phyloP scores from a whole-genome alignment of 1,140 invertebrate species.

The Cyclargus thomasi region DNA sequence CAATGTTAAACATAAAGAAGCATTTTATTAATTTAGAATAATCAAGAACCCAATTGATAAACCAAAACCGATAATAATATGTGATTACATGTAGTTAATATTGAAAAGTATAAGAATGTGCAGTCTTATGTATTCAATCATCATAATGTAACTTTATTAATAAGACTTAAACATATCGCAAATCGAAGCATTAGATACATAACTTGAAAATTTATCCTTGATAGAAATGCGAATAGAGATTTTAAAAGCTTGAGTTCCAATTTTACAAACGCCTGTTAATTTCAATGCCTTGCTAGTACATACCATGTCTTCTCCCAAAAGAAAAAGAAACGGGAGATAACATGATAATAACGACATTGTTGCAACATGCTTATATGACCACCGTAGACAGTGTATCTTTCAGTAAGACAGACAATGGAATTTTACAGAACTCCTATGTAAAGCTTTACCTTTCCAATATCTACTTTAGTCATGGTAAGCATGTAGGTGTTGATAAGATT shows the following conservation, averaged over 20 bases:
- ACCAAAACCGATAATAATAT: background rate
- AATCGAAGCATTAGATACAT: conserved; percentile 20
- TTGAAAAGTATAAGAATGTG: background rate
- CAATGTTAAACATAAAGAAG: background rate
- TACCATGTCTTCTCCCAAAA: no score
- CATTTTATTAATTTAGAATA: background rate
- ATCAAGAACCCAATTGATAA: background rate
- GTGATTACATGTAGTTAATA: background rate
- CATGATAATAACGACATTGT: no score
- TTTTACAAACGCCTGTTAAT: no score
- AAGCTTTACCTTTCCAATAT: no score
- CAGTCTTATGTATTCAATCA: background rate
- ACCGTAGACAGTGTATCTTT: no score
- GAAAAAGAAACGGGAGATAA: no score
- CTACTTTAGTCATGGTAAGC: no score
- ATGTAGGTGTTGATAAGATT: no score
- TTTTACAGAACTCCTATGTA: no score
- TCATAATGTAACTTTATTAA: background rate
- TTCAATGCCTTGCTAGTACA: no score
- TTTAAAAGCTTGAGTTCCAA: conserved; percentile 14
- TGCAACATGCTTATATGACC: no score
- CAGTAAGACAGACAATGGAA: no score
- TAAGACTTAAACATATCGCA: background rate
- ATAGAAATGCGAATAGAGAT: background rate
- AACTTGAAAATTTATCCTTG: background rate